Percentiles rank a stretch among this genome's conserved stretches.
These are phyloP conservation scores for Yponomeuta malinellus DNA, from an alignment of 2,888 invertebrate genomes.

Conservation along the genomic window DNA sequence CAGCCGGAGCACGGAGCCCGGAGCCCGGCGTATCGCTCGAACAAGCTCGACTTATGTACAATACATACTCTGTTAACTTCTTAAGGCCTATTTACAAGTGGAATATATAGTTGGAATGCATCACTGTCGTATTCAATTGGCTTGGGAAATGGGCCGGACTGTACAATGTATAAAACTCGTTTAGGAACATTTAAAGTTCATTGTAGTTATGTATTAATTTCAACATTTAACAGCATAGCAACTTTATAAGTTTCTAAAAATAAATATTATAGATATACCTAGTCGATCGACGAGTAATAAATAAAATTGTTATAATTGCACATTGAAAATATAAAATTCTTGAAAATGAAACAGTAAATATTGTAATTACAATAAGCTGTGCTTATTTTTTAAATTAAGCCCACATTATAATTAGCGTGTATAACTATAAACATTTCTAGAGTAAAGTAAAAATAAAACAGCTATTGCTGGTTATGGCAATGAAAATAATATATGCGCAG, in stretches of 20 bases:
- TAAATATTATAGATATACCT: slow-evolving; percentile 54
- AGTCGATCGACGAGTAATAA: slow-evolving; percentile 67
- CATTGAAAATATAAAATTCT: slow-evolving; percentile 55
- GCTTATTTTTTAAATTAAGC: slow-evolving; percentile 45
- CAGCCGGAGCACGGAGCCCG: not conserved
- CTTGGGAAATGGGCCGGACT: slow-evolving; percentile 39
- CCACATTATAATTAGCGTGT: slow-evolving; percentile 19
- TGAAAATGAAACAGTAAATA: slow-evolving; percentile 42
- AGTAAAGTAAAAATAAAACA: not conserved
- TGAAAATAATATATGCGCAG: slow-evolving; percentile 5
- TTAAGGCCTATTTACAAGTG: slow-evolving; percentile 75
- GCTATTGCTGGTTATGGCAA: slow-evolving; percentile 6
- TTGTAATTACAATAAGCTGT: slow-evolving; percentile 45
- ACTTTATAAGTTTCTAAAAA: slow-evolving; percentile 64
- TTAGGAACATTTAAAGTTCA: slow-evolving; percentile 67
- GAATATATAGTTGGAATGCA: slow-evolving; percentile 74
- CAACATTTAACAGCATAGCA: slow-evolving; percentile 43
- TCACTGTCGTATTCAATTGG: slow-evolving; percentile 59
- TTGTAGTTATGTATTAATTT: slow-evolving; percentile 24
- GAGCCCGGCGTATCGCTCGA: not conserved
- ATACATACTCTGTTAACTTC: slow-evolving; percentile 25
- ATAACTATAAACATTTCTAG: not conserved
- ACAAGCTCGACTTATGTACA: slow-evolving; percentile 8
- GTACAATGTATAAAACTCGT: slow-evolving; percentile 42
- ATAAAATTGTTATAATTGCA: slow-evolving; percentile 64